Evolutionary conservation across 2,797 vertebrate genomes (phyloP), one percentile per base, ranked within the genome.

Genomic region (Sebastes minor): DNA sequence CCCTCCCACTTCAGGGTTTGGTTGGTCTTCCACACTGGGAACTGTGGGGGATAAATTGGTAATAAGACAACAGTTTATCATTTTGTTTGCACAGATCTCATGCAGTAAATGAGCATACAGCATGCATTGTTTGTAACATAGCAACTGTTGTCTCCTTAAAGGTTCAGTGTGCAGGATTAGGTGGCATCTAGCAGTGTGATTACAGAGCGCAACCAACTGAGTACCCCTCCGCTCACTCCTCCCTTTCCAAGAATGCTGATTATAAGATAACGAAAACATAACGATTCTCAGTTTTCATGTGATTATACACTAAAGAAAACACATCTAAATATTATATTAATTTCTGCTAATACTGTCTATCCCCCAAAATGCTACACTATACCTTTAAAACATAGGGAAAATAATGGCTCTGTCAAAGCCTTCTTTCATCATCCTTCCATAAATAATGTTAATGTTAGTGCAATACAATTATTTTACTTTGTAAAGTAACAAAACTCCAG

Each of bases 1-100:
- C 96, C 97, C 82, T 99, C 99, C 97, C 98, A 99, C 92, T 98
- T 99, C 75, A 99, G 64, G 0, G 97, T 97, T 88, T 99, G 98
- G 89, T 71, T 97, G 38, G 98, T 99, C 91, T 94, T 99, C 98
- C 98, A 99, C 30, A 99, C 2, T 0, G 98, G 99, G 77, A 99
- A 98, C 99, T 99, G 81, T 4, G 59, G 76, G 52, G 0, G 49
- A 33, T 13, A 32, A 55, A 63, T 33, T 25, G 10, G 6, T 5
- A 52, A 71, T 20, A 23, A 55, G 8, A 65, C 18, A 74, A 2
- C 27, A 23, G 12, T 18, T 69, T 52, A 12, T 53, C 52, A 28
- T 35, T 42, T 27, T 32, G 12, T 61, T 74, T 60, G 22, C 65
- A n/a, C 6, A 64, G 49, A 59, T 78, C 8, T 68, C 2, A 61